These are phyloP conservation scores for Heliangelus exortis DNA, from an alignment of 2,797 vertebrate species.

Conservation along the genomic window DNA sequence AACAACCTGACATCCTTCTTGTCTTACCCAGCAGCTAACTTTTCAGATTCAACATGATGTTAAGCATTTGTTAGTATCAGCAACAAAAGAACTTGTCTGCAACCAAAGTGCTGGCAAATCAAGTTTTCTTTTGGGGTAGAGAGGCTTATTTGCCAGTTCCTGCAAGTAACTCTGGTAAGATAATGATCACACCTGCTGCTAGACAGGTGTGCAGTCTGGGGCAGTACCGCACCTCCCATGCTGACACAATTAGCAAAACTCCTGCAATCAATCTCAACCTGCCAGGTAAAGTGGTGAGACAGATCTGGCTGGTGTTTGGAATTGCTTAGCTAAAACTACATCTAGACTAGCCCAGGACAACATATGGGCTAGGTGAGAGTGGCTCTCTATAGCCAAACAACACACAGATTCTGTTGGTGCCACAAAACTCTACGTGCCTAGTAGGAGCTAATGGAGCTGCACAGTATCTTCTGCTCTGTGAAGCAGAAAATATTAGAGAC, in stretches of 20 bases:
- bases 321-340: background rate
- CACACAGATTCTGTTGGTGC: background rate
- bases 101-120: background rate
- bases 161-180: background rate
- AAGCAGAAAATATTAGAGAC: background rate
- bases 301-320: background rate
- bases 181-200: background rate
- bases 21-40: background rate
- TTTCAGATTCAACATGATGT: accelerated
- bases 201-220: background rate
- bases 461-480: background rate
- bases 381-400: background rate
- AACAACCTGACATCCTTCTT: background rate
- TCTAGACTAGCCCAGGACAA: background rate
- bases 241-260: background rate
- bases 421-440: background rate
- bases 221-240: background rate
- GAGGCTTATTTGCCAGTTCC: background rate
- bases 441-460: background rate
- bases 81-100: background rate
- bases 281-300: background rate
- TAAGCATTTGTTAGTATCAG: background rate
- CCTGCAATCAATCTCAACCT: background rate
- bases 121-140: background rate
- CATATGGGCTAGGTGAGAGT: background rate